These are phyloP conservation scores for Homalodisca vitripennis DNA, from an alignment of 1,140 invertebrate genomes.

Conservation along the genomic window DNA sequence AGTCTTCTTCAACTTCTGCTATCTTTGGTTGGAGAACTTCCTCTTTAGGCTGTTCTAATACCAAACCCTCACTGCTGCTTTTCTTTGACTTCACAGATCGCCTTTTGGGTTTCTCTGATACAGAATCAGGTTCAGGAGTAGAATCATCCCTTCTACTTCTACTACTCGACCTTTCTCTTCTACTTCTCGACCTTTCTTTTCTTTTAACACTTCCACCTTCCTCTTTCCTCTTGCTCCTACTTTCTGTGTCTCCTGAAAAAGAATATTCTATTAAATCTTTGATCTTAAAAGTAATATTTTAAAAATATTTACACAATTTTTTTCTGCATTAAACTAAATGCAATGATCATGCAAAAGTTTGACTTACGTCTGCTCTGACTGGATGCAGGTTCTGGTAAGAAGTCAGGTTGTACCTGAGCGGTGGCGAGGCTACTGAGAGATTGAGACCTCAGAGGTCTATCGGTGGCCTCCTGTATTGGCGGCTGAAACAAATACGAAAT, in stretches of 20 bases:
- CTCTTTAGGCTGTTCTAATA: slow-evolving; percentile 42
- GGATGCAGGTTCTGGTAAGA: slow-evolving; percentile 1
- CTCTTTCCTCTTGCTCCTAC: slow-evolving; percentile 37
- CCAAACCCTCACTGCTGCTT: slow-evolving; percentile 42
- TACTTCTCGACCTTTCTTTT: slow-evolving; percentile 36
- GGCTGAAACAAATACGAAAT: slow-evolving; percentile 9
- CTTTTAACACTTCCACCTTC: slow-evolving; percentile 38
- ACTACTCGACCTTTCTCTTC: slow-evolving; percentile 35
- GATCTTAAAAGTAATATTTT: no score
- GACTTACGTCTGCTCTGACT: neutral
- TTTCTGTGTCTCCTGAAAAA: slow-evolving; percentile 29
- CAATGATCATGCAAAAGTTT: no score
- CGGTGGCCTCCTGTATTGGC: slow-evolving; percentile 44
- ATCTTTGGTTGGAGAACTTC: slow-evolving; percentile 25
- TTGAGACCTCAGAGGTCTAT: slow-evolving; percentile 59
- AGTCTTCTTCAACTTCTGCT: slow-evolving; percentile 34
- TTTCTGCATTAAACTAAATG: neutral
- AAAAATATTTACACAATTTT: no score
- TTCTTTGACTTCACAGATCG: slow-evolving; percentile 47
- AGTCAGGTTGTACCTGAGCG: slow-evolving; percentile 22
- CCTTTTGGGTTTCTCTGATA: slow-evolving; percentile 35
- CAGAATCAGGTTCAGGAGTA: slow-evolving; percentile 25
- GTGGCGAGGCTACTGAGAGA: slow-evolving; percentile 60
- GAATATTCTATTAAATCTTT: no score
- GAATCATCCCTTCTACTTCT: slow-evolving; percentile 33